phyloP scores from a whole-genome alignment of 2,797 vertebrate species.

The Antennarius maculatus region DNA sequence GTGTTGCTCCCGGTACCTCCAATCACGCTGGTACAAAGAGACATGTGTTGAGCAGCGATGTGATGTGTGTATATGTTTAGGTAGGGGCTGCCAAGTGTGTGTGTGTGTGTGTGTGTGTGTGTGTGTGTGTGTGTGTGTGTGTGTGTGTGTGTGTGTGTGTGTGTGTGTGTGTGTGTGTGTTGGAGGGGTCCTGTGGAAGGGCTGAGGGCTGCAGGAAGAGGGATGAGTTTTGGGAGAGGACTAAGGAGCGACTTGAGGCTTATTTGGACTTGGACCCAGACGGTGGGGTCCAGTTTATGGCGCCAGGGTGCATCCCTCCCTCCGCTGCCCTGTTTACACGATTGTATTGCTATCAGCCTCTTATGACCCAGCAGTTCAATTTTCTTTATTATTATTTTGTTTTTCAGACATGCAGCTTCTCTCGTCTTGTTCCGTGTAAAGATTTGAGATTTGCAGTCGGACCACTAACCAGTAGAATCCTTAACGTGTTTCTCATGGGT shows the following conservation, averaged over 20 bases:
- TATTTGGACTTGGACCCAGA: conserved; percentile 71
- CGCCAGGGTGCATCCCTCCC: conserved; percentile 63
- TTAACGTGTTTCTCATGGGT: neutral
- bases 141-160: conserved; percentile 58
- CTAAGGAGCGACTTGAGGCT: conserved; percentile 60
- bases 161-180: conserved; percentile 44
- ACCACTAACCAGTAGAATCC: neutral
- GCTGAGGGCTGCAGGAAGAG: conserved; percentile 36
- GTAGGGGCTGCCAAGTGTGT: conserved; percentile 68
- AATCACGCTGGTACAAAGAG: conserved; percentile 79
- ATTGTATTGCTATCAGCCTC: conserved; percentile 40
- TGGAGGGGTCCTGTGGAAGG: conserved; percentile 23
- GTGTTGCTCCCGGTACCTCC: conserved; percentile 53
- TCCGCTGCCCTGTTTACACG: conserved; percentile 44
- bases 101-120: conserved; percentile 46
- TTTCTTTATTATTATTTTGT: conserved; percentile 18
- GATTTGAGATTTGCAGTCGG: neutral
- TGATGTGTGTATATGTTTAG: conserved; percentile 79
- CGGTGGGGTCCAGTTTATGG: conserved; percentile 68
- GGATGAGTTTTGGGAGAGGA: conserved; percentile 59
- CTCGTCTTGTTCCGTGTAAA: neutral
- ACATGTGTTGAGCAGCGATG: conserved; percentile 78
- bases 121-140: conserved; percentile 53
- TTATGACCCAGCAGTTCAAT: conserved; percentile 32
- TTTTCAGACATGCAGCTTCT: neutral